Evolutionary conservation across 2,113 vertebrate species (phyloP).

Genomic region (Lampris megalopsis): DNA sequence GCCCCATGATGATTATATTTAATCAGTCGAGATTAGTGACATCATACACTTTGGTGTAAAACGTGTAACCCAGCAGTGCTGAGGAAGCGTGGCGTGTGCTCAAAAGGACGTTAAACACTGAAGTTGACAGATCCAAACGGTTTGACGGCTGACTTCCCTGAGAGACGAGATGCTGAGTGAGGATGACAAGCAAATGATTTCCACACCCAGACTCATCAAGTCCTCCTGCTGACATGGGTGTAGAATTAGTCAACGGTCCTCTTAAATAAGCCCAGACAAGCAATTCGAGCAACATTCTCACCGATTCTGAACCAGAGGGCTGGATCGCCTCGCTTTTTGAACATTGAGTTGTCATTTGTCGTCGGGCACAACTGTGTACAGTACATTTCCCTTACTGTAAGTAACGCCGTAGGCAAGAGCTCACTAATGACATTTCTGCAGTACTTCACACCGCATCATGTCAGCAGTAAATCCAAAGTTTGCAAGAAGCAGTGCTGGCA

Average conservation of each 20-base stretch:
- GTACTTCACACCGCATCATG: not conserved
- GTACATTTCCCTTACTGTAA: not conserved
- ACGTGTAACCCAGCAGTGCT: not conserved
- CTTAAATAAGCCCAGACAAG: not conserved
- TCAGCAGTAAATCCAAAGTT: not conserved
- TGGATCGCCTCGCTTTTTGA: not conserved
- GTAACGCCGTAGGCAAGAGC: not conserved
- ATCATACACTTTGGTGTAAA: not conserved
- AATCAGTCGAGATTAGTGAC: not conserved
- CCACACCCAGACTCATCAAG: conserved; percentile 15
- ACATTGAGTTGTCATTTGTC: no score
- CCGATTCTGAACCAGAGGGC: not conserved
- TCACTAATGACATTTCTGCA: not conserved
- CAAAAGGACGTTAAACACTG: not conserved
- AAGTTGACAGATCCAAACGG: not conserved
- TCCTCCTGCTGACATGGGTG: not conserved
- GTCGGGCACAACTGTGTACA: no score
- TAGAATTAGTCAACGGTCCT: conserved; percentile 4
- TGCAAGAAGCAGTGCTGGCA: not conserved
- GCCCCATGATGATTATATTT: no score
- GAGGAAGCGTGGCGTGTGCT: not conserved
- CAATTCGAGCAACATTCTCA: conserved; percentile 16
- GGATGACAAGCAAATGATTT: conserved; percentile 12
- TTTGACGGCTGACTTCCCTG: not conserved
- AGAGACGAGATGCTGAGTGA: not conserved